Evolutionary conservation across 2,113 vertebrate genomes (phyloP), one percentile per base, ranked within the genome.

Genomic region (Chitala chitala): DNA sequence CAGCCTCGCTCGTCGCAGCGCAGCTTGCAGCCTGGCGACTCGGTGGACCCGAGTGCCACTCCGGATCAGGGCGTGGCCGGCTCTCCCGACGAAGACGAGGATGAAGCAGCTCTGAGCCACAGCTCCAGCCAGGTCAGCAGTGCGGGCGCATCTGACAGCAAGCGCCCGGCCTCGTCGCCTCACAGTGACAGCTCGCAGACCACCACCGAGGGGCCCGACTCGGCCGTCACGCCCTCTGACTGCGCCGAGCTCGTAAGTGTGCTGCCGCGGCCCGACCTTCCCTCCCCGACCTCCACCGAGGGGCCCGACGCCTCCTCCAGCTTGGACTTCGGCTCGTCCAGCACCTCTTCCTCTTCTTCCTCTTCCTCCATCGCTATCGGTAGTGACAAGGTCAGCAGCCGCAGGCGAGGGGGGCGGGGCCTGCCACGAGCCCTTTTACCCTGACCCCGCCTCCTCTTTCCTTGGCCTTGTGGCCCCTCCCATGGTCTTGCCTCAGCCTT

Each of bases 111-210:
- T 84, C 51, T 93, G 69, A 94, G 91, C 81, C 77, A 84, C 76
- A 86, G 92, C 69, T 92, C 92, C 75, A 93, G 92, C 80, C 75
- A 70, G 56, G 40, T 61, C 46, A 61, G 56, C 33, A 85, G 85
- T 12, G 84, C 86, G 0, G 87, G 86, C 31, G 86, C 86, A 0
- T 81, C 85, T 69, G 85, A 84, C 1, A 83, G 87, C 64, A 86
- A 87, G 8, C 85, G 65, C 40, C 78, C 76, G 20, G 79, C 90
- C 69, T 97, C 95, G 0, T 95, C 95, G 0, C 95, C 97, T 0
- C 84, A 94, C 75, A 99, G 97, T 3, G 97, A 99, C 82, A 98
- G 96, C 76, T 99, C 97, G 69, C 96, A 98, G 87, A 98, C 97
- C 13, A 98, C 96, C 74, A 99, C 97, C 0, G 97, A 99, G 84